Evolutionary conservation across 1,140 invertebrate genomes (phyloP).

Genomic region (Philotrypesis tridentata): DNA sequence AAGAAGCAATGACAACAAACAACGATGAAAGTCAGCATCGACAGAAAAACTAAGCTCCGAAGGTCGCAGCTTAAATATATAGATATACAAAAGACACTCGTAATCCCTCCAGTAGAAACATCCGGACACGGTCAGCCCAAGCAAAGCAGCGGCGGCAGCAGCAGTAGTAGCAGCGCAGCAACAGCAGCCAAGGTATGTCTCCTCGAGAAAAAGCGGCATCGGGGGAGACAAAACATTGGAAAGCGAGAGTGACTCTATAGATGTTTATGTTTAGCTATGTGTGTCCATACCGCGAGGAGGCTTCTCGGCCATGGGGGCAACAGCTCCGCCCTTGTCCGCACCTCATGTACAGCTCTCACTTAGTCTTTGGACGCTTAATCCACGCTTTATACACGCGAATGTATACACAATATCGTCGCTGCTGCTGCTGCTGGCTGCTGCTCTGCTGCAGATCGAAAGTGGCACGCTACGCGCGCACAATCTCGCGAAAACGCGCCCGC

Average conservation of each 20-base stretch:
- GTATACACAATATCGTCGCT: not conserved
- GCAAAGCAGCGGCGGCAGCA: not conserved
- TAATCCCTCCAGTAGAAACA: not conserved
- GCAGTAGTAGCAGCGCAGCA: no score
- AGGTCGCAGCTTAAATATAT: not conserved
- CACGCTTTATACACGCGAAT: not conserved
- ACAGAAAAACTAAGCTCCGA: not conserved
- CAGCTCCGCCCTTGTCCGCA: not conserved
- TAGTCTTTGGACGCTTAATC: not conserved
- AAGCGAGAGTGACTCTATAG: not conserved
- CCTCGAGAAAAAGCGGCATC: not conserved
- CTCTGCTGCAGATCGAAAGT: not conserved
- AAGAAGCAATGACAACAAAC: no score
- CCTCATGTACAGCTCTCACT: not conserved
- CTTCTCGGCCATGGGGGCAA: not conserved
- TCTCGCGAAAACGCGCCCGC: not conserved
- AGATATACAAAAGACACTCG: not conserved
- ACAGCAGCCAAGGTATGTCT: not conserved
- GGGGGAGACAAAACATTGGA: not conserved
- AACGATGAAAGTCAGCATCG: not conserved
- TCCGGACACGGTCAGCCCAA: not conserved
- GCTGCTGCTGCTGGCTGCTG: not conserved
- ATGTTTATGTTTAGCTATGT: not conserved
- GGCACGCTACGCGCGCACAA: constrained; percentile 9
- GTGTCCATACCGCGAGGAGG: not conserved